Conservation (phyloP, 2,888 invertebrate species). For the Ophraella communa region DNA sequence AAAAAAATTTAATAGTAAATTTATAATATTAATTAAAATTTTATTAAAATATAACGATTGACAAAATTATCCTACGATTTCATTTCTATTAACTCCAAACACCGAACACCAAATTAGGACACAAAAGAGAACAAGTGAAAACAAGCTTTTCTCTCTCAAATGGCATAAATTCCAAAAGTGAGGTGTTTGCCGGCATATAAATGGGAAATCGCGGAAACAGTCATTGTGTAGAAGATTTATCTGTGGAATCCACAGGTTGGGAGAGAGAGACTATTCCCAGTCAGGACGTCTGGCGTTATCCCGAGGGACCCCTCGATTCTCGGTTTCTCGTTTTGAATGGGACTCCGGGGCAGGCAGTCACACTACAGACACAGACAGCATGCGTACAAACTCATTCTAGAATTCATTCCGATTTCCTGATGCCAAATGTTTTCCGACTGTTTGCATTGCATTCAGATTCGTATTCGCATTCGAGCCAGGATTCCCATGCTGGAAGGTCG, state of each 20-base stretch:
- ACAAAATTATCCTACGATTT: not conserved
- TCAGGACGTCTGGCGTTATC: constrained; percentile 54
- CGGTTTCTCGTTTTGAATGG: constrained; percentile 57
- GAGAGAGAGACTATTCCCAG: constrained; percentile 43
- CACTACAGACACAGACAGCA: constrained; percentile 46
- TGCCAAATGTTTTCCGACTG: constrained; percentile 38
- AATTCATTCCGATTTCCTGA: constrained; percentile 38
- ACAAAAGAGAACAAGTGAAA: constrained; percentile 6
- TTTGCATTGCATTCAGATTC: constrained; percentile 34
- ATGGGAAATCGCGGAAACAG: constrained; percentile 48
- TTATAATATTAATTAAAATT: no score
- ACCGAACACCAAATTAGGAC: not conserved
- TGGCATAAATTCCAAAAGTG: constrained; percentile 23
- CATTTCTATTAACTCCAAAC: not conserved
- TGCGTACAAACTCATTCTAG: constrained; percentile 30
- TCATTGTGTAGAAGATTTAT: constrained; percentile 56
- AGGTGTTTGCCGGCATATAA: constrained; percentile 41
- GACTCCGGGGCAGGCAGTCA: constrained; percentile 54
- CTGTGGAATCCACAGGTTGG: constrained; percentile 60
- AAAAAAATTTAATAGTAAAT: no score
- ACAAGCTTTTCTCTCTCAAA: constrained; percentile 1
- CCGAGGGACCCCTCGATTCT: constrained; percentile 55
- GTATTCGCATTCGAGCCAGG: constrained; percentile 16
- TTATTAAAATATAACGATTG: not conserved
- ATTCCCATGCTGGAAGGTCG: constrained; percentile 8